Evolutionary conservation across 2,113 vertebrate species (phyloP).

Genomic region (Tichodroma muraria): DNA sequence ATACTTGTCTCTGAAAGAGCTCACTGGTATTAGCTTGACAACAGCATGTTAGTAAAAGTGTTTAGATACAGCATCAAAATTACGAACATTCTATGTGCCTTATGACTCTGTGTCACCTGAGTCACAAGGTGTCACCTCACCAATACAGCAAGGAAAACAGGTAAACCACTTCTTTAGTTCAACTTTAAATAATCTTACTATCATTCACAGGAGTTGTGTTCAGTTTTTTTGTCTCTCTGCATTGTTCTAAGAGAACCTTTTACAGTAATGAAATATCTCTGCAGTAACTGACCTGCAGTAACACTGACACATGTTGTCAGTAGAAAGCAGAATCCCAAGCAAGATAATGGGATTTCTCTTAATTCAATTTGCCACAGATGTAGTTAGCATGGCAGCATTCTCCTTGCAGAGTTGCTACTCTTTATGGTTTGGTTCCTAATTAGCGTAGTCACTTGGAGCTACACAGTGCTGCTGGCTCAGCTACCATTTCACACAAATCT

Average conservation of each 20-base stretch:
- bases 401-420: conserved; percentile 59
- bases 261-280: background rate
- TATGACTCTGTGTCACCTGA: background rate
- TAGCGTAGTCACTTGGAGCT: conserved; percentile 62
- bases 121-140: too few species aligned
- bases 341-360: conserved; percentile 68
- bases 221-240: background rate
- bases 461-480: conserved; percentile 44
- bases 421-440: conserved; percentile 67
- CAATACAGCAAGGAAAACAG: background rate
- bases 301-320: conserved; percentile 6
- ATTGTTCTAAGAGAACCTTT: background rate
- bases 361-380: conserved; percentile 63
- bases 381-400: conserved; percentile 33
- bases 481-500: conserved; percentile 57
- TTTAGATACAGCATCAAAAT: background rate
- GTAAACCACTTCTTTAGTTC: background rate
- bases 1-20: background rate
- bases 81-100: background rate
- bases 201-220: background rate
- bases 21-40: background rate
- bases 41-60: background rate
- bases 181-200: conserved; percentile 7
- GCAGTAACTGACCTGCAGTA: conserved; percentile 8
- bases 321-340: conserved; percentile 31